A percentile compares a stretch with the other conserved stretches of the same genome.
Conservation (phyloP, 2,113 vertebrate genomes). For the Spea multiplicata region DNA sequence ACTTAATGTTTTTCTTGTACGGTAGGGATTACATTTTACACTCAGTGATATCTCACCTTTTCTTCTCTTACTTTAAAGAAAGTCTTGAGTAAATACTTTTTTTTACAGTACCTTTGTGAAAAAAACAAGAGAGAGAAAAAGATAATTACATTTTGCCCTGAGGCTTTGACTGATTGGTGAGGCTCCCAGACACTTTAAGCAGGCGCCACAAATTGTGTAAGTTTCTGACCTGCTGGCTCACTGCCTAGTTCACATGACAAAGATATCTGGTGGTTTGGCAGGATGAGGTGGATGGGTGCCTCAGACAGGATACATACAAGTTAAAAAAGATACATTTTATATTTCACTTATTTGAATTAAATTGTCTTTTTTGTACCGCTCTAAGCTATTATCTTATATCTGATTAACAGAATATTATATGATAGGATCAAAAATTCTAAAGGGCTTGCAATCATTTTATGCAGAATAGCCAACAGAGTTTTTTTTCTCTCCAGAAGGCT, state of each 20-base stretch:
- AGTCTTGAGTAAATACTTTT: slow-evolving; percentile 50
- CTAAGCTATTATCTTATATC: no score
- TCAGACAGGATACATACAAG: slow-evolving; percentile 49
- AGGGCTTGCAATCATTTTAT: no score
- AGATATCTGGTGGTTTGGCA: slow-evolving; percentile 67
- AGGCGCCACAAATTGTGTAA: slow-evolving; percentile 78
- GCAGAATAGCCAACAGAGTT: no score
- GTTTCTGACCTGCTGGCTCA: slow-evolving; percentile 65
- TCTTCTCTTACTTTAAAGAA: slow-evolving; percentile 42
- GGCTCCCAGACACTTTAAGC: slow-evolving; percentile 68
- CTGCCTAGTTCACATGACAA: slow-evolving; percentile 67
- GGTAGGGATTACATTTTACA: slow-evolving; percentile 41
- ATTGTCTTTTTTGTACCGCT: not conserved
- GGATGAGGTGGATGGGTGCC: slow-evolving; percentile 60
- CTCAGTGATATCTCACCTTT: slow-evolving; percentile 43
- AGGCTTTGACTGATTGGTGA: slow-evolving; percentile 63
- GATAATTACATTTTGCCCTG: slow-evolving; percentile 69
- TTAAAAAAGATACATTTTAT: slow-evolving; percentile 33
- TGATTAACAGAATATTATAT: no score
- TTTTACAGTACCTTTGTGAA: slow-evolving; percentile 51
- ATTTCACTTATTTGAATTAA: slow-evolving; percentile 28
- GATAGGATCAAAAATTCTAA: no score
- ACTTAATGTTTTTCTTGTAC: slow-evolving; percentile 41
- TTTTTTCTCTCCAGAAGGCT: no score
- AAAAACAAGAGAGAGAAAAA: slow-evolving; percentile 46